Percentiles rank a stretch among this genome's conserved stretches.
These are phyloP conservation scores for Acrobasis suavella DNA, from an alignment of 2,888 invertebrate species.

Conservation along the genomic window DNA sequence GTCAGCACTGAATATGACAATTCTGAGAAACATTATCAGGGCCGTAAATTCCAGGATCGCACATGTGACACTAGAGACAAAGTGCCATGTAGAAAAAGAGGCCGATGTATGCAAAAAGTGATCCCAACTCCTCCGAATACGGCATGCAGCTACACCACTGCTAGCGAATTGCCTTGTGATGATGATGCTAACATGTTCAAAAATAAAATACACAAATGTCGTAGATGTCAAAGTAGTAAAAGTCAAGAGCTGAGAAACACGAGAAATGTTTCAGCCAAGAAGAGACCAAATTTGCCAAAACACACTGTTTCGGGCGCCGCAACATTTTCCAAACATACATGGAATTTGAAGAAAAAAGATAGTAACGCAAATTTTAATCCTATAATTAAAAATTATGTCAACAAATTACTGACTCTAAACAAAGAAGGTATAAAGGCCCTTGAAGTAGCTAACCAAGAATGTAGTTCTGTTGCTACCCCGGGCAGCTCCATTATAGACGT, in stretches of 20 bases:
- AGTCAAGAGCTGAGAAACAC: conserved; percentile 35
- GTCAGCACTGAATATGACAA: conserved; percentile 17
- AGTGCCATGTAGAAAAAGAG: conserved; percentile 20
- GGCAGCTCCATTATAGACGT: conserved; percentile 72
- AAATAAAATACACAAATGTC: conserved; percentile 34
- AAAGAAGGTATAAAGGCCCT: conserved; percentile 66
- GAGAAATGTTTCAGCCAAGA: conserved; percentile 28
- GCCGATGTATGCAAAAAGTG: conserved; percentile 21
- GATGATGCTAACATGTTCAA: conserved; percentile 26
- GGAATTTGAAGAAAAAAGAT: conserved; percentile 27
- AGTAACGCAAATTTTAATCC: conserved; percentile 51
- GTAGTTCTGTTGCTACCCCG: conserved; percentile 73
- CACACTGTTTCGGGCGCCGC: conserved; percentile 29
- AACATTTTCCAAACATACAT: conserved; percentile 34
- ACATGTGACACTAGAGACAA: conserved; percentile 3
- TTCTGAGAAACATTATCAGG: conserved; percentile 32
- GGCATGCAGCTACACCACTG: conserved; percentile 37
- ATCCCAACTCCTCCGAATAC: conserved; percentile 56
- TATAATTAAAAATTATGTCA: conserved; percentile 65
- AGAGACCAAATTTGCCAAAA: conserved; percentile 34
- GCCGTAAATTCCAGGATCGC: background rate
- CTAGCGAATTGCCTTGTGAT: conserved; percentile 27
- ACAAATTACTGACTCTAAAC: conserved; percentile 64
- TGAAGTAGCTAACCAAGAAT: conserved; percentile 69
- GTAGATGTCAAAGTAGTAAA: conserved; percentile 37